A percentile compares a stretch with the other conserved stretches of the same genome.
Conservation (phyloP, 2,888 invertebrate species). For the Drosophila picticornis region DNA sequence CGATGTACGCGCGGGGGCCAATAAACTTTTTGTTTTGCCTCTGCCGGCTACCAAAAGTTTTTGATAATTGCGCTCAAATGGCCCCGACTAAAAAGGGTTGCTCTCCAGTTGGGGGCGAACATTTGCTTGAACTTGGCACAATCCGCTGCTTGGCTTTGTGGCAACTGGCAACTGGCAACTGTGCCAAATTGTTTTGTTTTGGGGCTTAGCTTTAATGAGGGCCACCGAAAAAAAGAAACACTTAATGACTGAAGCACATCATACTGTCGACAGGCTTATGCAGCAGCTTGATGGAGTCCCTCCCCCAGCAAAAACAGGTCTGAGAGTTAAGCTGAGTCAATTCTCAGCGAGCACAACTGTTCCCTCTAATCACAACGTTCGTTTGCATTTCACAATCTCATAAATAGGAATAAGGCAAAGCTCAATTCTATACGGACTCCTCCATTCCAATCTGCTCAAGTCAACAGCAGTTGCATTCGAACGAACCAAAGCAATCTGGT, state of each 20-base stretch:
- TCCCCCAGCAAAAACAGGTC: constrained; percentile 13
- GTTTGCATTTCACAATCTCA: constrained; percentile 72
- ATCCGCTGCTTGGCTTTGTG: constrained; percentile 45
- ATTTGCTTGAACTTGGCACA: constrained; percentile 37
- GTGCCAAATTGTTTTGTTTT: constrained; percentile 53
- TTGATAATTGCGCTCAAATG: constrained; percentile 76
- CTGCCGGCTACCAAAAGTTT: constrained; percentile 61
- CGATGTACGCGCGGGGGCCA: constrained; percentile 1
- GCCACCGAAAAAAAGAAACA: constrained; percentile 54
- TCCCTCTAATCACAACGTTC: constrained; percentile 45
- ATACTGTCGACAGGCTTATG: constrained; percentile 56
- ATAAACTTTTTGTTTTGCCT: constrained; percentile 62
- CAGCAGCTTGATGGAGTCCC: constrained; percentile 24
- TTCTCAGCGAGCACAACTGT: constrained; percentile 33
- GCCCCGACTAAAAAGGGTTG: constrained; percentile 68
- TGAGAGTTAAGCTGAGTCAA: constrained; percentile 28
- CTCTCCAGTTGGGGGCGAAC: constrained; percentile 27
- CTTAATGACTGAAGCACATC: constrained; percentile 71
- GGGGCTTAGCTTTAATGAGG: constrained; percentile 68
- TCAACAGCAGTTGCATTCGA: constrained; percentile 44
- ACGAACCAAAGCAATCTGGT: constrained; percentile 43
- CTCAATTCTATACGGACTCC: constrained; percentile 46
- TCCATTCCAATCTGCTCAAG: constrained; percentile 54
- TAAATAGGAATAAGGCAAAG: constrained; percentile 70
- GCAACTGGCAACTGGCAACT: constrained; percentile 44